These are phyloP conservation scores for Zoanthus gigantus DNA, from an alignment of 92 coral and sea anemone species.

Conservation along the genomic window DNA sequence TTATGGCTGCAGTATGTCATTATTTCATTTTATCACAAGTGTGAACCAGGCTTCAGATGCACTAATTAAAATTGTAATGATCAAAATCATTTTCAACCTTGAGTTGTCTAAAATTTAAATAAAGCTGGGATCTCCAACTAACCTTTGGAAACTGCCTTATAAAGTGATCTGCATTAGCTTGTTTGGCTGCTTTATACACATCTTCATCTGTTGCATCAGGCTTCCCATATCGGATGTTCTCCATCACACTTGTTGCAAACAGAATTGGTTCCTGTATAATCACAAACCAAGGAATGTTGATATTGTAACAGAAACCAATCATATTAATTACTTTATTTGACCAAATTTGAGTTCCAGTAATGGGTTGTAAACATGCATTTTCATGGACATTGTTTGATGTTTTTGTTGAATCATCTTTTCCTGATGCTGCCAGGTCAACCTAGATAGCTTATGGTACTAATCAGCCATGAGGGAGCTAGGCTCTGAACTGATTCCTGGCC, in stretches of 20 bases:
- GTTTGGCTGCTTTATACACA: constrained; percentile 82
- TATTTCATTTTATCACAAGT: no score
- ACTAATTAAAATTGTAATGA: not conserved
- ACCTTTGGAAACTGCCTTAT: constrained; percentile 92
- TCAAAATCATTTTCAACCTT: not conserved
- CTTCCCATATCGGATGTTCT: constrained; percentile 94
- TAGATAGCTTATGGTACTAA: no score
- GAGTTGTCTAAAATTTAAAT: not conserved
- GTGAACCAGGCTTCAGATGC: not conserved
- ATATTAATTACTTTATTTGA: not conserved
- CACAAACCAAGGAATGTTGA: not conserved
- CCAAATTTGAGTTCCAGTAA: no score
- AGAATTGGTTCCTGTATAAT: constrained; percentile 84
- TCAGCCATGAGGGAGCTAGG: no score
- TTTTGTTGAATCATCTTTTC: no score
- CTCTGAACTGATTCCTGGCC: no score
- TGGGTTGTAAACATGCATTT: no score
- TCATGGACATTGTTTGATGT: no score
- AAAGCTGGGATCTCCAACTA: not conserved
- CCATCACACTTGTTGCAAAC: constrained; percentile 94
- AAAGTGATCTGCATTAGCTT: constrained; percentile 96
- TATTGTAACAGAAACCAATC: not conserved
- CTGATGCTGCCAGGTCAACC: no score
- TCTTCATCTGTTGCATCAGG: constrained; percentile 94
- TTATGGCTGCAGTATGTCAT: no score